phyloP scores from a whole-genome alignment of 2,113 vertebrate species.

The Lepisosteus oculatus region DNA sequence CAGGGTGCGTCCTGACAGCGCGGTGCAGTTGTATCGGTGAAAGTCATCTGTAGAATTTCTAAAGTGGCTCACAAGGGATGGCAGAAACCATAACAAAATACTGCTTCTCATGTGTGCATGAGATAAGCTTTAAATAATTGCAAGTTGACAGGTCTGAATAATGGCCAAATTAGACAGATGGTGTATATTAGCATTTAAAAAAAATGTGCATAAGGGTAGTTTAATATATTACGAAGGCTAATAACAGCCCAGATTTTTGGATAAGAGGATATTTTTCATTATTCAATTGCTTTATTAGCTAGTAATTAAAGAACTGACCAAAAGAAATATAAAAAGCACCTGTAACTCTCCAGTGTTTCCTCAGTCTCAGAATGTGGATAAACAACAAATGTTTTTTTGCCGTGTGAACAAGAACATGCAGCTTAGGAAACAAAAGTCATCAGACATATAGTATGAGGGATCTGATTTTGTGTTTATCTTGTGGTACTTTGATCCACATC shows the following conservation, averaged over 20 bases:
- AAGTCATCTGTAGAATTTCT: constrained; percentile 67
- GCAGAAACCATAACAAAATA: constrained; percentile 57
- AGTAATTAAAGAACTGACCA: background rate
- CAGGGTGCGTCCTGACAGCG: constrained; percentile 17
- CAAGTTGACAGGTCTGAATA: constrained; percentile 72
- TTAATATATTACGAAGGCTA: constrained; percentile 53
- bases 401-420: constrained; percentile 10
- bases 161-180: constrained; percentile 74
- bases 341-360: background rate
- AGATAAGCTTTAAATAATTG: constrained; percentile 79
- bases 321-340: background rate
- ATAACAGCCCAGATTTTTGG: constrained; percentile 45
- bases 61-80: constrained; percentile 38
- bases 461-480: constrained; percentile 19
- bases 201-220: constrained; percentile 51
- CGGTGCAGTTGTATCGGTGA: constrained; percentile 48
- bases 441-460: constrained; percentile 10
- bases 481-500: constrained; percentile 45
- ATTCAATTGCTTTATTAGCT: background rate
- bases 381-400: background rate
- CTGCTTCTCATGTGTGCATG: constrained; percentile 64
- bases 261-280: constrained; percentile 26
- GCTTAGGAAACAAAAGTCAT: background rate
- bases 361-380: background rate
- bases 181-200: constrained; percentile 62